Conservation (phyloP, 2,113 vertebrate genomes). For the Donacobius atricapilla region DNA sequence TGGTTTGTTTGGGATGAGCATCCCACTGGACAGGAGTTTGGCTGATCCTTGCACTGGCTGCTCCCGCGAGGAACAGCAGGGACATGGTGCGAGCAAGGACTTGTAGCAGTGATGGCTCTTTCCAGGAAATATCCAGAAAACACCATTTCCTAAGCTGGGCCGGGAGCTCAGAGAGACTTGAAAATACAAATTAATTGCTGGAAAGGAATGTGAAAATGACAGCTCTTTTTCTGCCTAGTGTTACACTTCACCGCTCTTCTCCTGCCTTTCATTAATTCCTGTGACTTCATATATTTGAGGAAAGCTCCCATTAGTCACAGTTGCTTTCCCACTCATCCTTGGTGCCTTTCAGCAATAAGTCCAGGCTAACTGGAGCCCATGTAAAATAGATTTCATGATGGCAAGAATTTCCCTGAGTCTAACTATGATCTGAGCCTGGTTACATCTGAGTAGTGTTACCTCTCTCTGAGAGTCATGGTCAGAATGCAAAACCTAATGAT, state of each 20-base stretch:
- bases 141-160: neutral
- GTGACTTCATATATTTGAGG: constrained; percentile 6
- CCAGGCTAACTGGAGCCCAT: neutral
- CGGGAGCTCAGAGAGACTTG: neutral
- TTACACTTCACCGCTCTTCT: constrained; percentile 12
- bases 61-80: neutral
- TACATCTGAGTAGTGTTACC: neutral
- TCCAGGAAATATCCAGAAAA: neutral
- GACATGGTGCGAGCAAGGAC: rapidly evolving
- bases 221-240: neutral
- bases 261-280: constrained; percentile 48
- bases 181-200: constrained; percentile 25
- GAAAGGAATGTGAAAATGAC: constrained; percentile 1
- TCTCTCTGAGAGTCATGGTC: neutral
- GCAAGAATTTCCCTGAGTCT: neutral
- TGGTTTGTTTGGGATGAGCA: neutral
- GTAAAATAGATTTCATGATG: neutral
- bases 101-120: neutral
- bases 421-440: neutral
- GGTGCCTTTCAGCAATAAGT: constrained; percentile 9
- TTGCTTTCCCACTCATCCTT: constrained; percentile 58
- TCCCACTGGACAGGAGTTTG: neutral
- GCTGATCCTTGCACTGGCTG: neutral
- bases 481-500: neutral
- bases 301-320: constrained; percentile 59